phyloP scores from a whole-genome alignment of 2,113 vertebrate species.

The Heptranchias perlo region DNA sequence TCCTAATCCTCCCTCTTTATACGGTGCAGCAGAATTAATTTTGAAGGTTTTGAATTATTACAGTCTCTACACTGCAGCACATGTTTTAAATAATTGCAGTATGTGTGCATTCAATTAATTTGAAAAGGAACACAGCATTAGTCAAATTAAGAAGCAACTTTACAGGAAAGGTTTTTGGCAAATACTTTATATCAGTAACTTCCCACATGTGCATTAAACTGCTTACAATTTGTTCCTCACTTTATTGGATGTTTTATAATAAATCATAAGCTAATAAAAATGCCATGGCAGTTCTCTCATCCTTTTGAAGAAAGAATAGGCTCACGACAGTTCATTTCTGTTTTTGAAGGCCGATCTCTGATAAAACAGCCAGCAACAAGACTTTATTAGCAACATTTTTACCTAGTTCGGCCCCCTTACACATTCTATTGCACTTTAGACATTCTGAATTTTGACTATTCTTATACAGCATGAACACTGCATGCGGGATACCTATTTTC shows the following conservation, averaged over 20 bases:
- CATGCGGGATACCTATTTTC: neutral
- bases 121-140: neutral
- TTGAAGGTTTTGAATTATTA: neutral
- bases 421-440: neutral
- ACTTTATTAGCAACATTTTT: neutral
- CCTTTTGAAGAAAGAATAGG: neutral
- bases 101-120: neutral
- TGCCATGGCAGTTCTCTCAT: neutral
- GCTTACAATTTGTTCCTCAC: neutral
- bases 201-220: neutral
- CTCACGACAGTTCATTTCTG: neutral
- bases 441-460: neutral
- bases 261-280: slow-evolving; percentile 18
- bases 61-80: neutral
- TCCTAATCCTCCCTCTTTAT: neutral
- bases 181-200: neutral
- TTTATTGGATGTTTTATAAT: slow-evolving; percentile 9
- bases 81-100: slow-evolving; percentile 13
- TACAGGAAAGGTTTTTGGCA: neutral
- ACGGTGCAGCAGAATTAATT: neutral
- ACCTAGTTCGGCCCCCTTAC: neutral
- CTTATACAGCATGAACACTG: neutral
- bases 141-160: slow-evolving; percentile 20
- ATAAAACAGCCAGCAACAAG: neutral
- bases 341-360: neutral